A percentile compares a stretch with the other conserved stretches of the same genome.
These are phyloP conservation scores for Ectemnius lituratus DNA, from an alignment of 2,888 invertebrate genomes.

Conservation along the genomic window DNA sequence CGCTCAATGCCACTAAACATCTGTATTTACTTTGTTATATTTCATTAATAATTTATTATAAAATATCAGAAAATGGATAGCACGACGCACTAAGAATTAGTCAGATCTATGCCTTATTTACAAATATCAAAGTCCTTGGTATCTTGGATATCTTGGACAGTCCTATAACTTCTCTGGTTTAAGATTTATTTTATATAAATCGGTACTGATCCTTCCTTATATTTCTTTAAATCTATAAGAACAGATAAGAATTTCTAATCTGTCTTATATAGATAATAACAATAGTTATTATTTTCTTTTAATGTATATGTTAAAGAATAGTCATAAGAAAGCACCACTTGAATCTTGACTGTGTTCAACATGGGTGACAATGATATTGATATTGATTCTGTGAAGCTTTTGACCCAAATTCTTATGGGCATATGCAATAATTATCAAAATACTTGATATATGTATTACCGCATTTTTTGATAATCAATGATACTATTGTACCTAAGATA, in stretches of 20 bases:
- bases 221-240: slow-evolving; percentile 15
- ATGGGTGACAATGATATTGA: slow-evolving; percentile 27
- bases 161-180: slow-evolving; percentile 1
- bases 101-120: slow-evolving; percentile 17
- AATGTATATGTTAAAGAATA: slow-evolving; percentile 9
- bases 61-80: slow-evolving; percentile 12
- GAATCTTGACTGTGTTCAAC: slow-evolving; percentile 21
- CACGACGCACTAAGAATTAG: slow-evolving; percentile 9
- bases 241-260: slow-evolving; percentile 8
- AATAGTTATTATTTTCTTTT: slow-evolving; percentile 17
- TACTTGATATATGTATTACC: slow-evolving; percentile 45
- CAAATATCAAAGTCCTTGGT: slow-evolving; percentile 8
- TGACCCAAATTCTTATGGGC: slow-evolving; percentile 40
- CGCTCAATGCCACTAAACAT: slow-evolving; percentile 45
- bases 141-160: not conserved
- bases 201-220: slow-evolving; percentile 3
- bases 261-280: slow-evolving; percentile 10
- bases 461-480: slow-evolving; percentile 34
- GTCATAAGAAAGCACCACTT: slow-evolving; percentile 8
- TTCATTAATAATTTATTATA: slow-evolving; percentile 49
- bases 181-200: not conserved
- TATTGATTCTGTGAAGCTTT: slow-evolving; percentile 35
- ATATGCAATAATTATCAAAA: slow-evolving; percentile 45
- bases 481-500: slow-evolving; percentile 44
- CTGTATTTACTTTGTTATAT: slow-evolving; percentile 42